Percentiles rank a stretch among this genome's conserved stretches.
Evolutionary conservation across 2,113 vertebrate genomes (phyloP).

Genomic region (Pollachius pollachius): DNA sequence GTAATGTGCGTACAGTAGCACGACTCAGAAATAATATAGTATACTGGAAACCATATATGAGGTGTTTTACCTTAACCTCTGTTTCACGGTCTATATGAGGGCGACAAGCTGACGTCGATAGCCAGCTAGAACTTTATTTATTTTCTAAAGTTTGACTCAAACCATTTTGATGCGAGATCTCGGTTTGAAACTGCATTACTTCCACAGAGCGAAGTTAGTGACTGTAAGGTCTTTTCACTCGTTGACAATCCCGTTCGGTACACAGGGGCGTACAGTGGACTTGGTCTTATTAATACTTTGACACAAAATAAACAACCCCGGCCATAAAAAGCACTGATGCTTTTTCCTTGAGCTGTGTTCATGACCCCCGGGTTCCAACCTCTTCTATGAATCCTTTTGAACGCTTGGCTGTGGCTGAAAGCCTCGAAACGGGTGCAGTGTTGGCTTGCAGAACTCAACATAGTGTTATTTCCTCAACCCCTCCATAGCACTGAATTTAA

Average conservation of each 20-base stretch:
- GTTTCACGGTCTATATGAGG: conserved; percentile 55
- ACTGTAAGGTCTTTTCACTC: conserved; percentile 53
- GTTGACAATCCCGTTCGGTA: conserved; percentile 44
- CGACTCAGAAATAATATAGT: too few species aligned
- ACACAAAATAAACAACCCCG: conserved; percentile 37
- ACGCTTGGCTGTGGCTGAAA: conserved; percentile 57
- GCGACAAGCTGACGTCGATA: conserved; percentile 61
- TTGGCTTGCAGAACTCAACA: conserved; percentile 61
- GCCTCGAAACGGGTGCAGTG: conserved; percentile 42
- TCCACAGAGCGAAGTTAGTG: conserved; percentile 44
- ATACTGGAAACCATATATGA: neutral
- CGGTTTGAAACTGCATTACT: conserved; percentile 56
- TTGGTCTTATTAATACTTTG: conserved; percentile 52
- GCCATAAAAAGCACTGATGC: conserved; percentile 24
- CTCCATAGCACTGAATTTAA: conserved; percentile 46
- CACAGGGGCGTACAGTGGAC: conserved; percentile 16
- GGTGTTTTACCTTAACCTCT: conserved; percentile 44
- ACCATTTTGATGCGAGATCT: conserved; percentile 68
- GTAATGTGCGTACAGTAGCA: too few species aligned
- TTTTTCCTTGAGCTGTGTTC: conserved; percentile 20
- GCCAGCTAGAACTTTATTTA: neutral
- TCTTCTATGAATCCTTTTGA: conserved; percentile 56
- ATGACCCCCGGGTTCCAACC: conserved; percentile 44
- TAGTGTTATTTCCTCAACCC: conserved; percentile 38
- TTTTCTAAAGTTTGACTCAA: conserved; percentile 12